A percentile compares a stretch with the other conserved stretches of the same genome.
Conservation (phyloP, 2,888 invertebrate genomes). For the Agrotis exclamationis region DNA sequence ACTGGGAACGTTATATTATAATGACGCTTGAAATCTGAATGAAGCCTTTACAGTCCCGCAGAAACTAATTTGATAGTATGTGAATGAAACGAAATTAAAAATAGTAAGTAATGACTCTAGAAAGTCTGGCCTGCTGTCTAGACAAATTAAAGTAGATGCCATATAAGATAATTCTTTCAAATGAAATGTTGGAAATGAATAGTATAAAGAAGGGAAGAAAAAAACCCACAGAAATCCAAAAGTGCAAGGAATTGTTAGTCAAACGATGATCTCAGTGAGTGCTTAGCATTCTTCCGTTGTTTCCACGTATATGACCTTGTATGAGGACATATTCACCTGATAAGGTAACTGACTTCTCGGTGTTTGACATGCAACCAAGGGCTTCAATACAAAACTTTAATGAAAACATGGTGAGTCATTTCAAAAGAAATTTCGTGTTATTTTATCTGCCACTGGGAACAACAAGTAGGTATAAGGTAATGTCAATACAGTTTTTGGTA, state of each 20-base stretch:
- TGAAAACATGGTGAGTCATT: no score
- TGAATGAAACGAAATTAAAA: not conserved
- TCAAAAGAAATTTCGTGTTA: no score
- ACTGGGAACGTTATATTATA: not conserved
- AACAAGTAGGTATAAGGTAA: no score
- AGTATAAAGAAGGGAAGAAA: not conserved
- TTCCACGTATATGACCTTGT: conserved; percentile 35
- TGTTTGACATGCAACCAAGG: not conserved
- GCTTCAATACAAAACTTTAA: not conserved
- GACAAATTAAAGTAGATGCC: conserved; percentile 6
- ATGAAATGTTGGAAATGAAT: conserved; percentile 14
- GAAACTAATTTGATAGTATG: not conserved
- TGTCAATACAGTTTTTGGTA: not conserved
- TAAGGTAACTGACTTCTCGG: not conserved
- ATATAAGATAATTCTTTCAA: not conserved
- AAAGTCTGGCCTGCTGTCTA: conserved; percentile 11
- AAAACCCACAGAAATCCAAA: conserved; percentile 9
- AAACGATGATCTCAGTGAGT: conserved; percentile 36
- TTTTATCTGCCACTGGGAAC: no score
- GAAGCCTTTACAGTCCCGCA: not conserved
- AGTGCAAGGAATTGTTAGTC: conserved; percentile 34
- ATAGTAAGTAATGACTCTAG: not conserved
- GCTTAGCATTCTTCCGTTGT: conserved; percentile 49
- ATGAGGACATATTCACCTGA: conserved; percentile 36
- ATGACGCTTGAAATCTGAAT: no score